Evolutionary conservation across 2,113 vertebrate species (phyloP).

Genomic region (Strigops habroptila): DNA sequence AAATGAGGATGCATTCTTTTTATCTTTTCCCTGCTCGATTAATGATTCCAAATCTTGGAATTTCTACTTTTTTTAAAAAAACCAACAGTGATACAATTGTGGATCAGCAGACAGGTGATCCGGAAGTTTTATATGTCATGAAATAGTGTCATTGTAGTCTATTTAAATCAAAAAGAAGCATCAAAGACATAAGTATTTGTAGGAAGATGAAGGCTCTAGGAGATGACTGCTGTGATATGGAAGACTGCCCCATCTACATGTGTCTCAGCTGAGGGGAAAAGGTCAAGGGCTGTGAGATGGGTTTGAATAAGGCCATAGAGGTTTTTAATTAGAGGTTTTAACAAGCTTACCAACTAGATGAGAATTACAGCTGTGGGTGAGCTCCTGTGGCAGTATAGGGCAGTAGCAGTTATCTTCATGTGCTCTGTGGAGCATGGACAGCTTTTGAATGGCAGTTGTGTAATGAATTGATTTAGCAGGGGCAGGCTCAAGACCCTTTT

Average conservation of each 20-base stretch:
- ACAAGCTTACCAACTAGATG: conserved; percentile 11
- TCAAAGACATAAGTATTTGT: neutral
- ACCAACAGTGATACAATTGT: neutral
- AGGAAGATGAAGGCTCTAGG: neutral
- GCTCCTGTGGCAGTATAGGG: neutral
- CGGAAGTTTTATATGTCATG: neutral
- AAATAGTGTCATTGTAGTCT: neutral
- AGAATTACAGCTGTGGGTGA: conserved; percentile 29
- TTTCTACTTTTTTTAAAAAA: neutral
- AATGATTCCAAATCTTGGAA: neutral
- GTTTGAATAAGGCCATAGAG: neutral
- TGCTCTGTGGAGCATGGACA: neutral
- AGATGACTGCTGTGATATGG: neutral
- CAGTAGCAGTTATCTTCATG: neutral
- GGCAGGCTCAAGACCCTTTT: neutral
- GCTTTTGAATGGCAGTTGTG: neutral
- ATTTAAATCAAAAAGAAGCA: neutral
- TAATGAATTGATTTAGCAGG: neutral
- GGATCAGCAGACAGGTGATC: neutral
- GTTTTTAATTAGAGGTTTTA: conserved; percentile 42
- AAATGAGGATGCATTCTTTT: neutral
- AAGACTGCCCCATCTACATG: neutral
- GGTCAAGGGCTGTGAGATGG: neutral
- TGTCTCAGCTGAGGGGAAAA: neutral
- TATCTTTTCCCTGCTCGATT: neutral